Conservation (phyloP, 2,797 vertebrate species). For the Microctenopoma lineatum region DNA sequence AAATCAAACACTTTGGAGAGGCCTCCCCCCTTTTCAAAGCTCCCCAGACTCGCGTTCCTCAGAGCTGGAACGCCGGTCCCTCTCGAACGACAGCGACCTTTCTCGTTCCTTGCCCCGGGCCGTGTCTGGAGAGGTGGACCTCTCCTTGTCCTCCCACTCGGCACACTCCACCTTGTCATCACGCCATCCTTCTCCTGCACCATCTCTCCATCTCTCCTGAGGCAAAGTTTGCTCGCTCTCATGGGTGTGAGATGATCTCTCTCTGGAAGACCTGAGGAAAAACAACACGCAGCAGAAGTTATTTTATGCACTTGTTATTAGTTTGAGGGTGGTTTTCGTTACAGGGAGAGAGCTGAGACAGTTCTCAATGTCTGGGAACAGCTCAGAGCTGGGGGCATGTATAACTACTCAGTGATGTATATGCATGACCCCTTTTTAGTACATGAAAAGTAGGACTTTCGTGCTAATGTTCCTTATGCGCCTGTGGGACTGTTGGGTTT, state of each 20-base stretch:
- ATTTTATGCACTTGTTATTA: background rate
- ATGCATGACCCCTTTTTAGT: no score
- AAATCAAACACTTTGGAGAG: conserved; percentile 55
- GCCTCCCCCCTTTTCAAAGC: conserved; percentile 55
- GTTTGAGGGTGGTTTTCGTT: background rate
- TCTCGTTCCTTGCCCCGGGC: conserved; percentile 74
- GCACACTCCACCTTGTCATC: conserved; percentile 50
- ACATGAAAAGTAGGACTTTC: no score
- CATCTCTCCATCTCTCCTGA: conserved; percentile 71
- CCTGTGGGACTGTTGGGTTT: no score
- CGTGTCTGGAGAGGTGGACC: conserved; percentile 73
- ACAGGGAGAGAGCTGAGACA: background rate
- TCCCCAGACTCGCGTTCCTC: conserved; percentile 84
- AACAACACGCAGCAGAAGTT: background rate
- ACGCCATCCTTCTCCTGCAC: conserved; percentile 64
- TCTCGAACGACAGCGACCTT: conserved; percentile 80
- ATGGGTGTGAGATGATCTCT: conserved; percentile 72
- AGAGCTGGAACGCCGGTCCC: conserved; percentile 83
- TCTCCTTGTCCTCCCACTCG: conserved; percentile 71
- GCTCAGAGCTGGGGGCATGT: background rate
- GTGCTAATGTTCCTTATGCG: no score
- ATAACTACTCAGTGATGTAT: no score
- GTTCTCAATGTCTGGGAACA: background rate
- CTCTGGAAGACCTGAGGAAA: conserved; percentile 74
- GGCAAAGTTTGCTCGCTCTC: conserved; percentile 74